Percentiles rank a stretch among this genome's conserved stretches.
Conservation (phyloP, 1,140 invertebrate species). For the Cydia fagiglandana region DNA sequence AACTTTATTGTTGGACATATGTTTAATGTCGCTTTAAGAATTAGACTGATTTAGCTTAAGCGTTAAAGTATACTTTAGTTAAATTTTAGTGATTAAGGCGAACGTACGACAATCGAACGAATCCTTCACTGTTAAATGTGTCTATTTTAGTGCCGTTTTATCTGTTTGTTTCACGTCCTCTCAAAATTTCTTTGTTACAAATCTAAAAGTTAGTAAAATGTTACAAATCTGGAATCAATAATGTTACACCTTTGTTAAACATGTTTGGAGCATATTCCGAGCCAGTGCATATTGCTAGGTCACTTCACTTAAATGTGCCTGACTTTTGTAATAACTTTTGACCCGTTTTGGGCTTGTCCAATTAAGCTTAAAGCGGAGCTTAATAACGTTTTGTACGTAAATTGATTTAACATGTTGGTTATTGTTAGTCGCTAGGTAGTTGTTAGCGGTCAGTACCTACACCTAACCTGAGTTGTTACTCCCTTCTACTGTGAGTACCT, state of each 20-base stretch:
- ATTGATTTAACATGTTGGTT: slow-evolving; percentile 34
- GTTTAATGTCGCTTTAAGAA: slow-evolving; percentile 75
- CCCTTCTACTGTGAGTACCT: neutral
- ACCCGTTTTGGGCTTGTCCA: neutral
- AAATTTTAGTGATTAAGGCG: slow-evolving; percentile 58
- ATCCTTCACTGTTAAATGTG: slow-evolving; percentile 37
- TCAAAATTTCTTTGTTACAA: neutral
- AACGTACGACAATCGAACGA: slow-evolving; percentile 52
- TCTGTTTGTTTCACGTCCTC: slow-evolving; percentile 25
- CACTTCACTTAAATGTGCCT: slow-evolving; percentile 19
- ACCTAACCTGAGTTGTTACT: slow-evolving; percentile 29
- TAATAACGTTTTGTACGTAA: slow-evolving; percentile 11
- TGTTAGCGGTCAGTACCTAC: slow-evolving; percentile 57
- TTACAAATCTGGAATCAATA: neutral
- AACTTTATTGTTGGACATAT: slow-evolving; percentile 74
- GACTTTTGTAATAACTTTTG: slow-evolving; percentile 9
- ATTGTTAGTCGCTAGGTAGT: slow-evolving; percentile 51
- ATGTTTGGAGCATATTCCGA: neutral
- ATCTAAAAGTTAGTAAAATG: neutral
- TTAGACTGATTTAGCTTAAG: slow-evolving; percentile 79
- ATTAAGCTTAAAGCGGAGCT: neutral
- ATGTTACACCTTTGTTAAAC: neutral
- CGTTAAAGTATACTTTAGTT: slow-evolving; percentile 74
- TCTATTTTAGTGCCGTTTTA: slow-evolving; percentile 13
- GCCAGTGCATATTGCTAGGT: slow-evolving; percentile 14